Evolutionary conservation across 2,113 vertebrate species (phyloP).

Genomic region (Phylloscopus whistleri): DNA sequence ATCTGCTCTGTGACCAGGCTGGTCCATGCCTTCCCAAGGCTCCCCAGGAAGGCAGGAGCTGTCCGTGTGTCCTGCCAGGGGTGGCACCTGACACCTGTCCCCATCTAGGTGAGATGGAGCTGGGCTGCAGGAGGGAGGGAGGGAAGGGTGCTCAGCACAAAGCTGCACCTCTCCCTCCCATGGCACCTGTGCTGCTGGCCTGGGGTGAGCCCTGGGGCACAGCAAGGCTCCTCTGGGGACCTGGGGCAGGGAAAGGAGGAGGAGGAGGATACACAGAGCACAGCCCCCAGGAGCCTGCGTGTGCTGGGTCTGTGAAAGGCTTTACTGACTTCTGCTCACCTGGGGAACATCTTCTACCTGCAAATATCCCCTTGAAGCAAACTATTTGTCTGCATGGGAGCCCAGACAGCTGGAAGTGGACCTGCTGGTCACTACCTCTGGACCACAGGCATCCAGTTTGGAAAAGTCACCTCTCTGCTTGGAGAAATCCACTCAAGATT

Average conservation of each 20-base stretch:
- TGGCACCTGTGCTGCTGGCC: background rate
- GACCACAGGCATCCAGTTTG: background rate
- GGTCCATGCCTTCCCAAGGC: background rate
- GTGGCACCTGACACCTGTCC: background rate
- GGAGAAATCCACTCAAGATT: background rate
- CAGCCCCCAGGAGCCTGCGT: fast-evolving
- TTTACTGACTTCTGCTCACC: background rate
- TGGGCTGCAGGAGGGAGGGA: background rate
- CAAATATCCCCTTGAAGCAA: background rate
- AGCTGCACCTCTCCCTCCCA: background rate
- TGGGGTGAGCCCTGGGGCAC: background rate
- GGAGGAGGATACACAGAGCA: background rate
- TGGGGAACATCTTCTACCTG: background rate
- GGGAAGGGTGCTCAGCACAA: background rate
- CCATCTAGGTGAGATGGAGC: background rate
- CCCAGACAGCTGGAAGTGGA: background rate
- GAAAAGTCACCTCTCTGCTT: background rate
- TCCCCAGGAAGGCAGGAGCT: background rate
- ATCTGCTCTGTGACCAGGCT: background rate
- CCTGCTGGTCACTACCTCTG: background rate
- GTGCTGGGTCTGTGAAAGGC: background rate
- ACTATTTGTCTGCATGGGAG: background rate
- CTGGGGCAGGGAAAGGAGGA: background rate
- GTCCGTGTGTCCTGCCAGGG: background rate
- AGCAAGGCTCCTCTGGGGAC: background rate